Evolutionary conservation across 2,888 invertebrate genomes (phyloP).

Genomic region (Cyclophora punctaria): DNA sequence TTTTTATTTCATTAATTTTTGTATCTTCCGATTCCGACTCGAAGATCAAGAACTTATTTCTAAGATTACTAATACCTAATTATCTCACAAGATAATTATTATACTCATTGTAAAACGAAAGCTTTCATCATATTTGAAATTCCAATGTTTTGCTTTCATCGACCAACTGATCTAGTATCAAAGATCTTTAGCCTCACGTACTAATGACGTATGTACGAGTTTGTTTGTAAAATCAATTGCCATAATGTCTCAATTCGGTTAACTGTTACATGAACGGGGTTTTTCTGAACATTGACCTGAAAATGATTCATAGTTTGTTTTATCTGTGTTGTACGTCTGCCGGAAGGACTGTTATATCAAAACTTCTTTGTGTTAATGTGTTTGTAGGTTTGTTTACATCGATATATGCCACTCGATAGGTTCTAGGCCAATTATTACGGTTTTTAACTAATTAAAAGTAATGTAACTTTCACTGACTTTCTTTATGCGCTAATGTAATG

Average conservation of each 20-base stretch:
- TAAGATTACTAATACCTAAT: too few species aligned
- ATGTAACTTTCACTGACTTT: conserved; percentile 19
- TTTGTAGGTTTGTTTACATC: conserved; percentile 34
- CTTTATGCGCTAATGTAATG: conserved; percentile 16
- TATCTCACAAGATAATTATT: too few species aligned
- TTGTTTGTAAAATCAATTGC: conserved; percentile 58
- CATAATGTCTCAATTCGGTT: conserved; percentile 62
- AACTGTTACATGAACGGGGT: conserved; percentile 54
- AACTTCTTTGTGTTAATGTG: conserved; percentile 27
- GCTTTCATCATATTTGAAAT: too few species aligned
- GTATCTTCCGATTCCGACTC: too few species aligned
- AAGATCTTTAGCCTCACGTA: too few species aligned
- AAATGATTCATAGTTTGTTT: conserved; percentile 57
- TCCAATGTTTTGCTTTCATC: too few species aligned
- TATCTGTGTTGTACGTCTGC: conserved; percentile 22
- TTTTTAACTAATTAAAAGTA: conserved; percentile 20
- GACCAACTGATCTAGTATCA: too few species aligned
- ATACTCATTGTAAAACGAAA: too few species aligned
- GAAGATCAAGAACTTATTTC: too few species aligned
- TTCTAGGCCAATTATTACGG: conserved; percentile 16
- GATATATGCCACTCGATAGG: conserved; percentile 12
- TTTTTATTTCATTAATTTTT: too few species aligned
- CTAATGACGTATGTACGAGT: conserved; percentile 6
- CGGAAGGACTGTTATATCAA: conserved; percentile 35
- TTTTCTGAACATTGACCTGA: conserved; percentile 59